Base-by-base conservation (phyloP, 2,113 vertebrate species). In the Passer domesticus region DNA sequence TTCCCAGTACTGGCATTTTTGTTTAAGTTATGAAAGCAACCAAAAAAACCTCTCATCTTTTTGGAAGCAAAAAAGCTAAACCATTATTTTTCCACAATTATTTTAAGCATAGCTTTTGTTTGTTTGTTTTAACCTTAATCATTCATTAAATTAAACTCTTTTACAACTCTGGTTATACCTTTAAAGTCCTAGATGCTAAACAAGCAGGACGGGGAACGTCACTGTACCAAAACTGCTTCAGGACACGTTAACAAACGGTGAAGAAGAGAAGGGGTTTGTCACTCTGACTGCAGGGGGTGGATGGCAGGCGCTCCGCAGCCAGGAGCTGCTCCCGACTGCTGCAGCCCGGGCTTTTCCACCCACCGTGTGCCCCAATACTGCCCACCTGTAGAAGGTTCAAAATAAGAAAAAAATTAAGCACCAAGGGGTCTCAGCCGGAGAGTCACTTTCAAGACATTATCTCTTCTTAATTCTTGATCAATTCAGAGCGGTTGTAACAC, bases 311-410 rank as follows among this genome's bases (percentile, higher is more conserved):
- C 31, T 28, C 7, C 27, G 16, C 33, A 28, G 0, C 15, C 8
- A 31, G 53, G 4, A 24, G 31, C 0, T 23, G 11, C 1, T 3
- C 5, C n/a, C 0, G n/a, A 17, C 0, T 1, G 15, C 46, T 10
- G 44, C 44, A 35, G 58, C 19, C 33, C 0, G 1, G 6, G 6
- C 46, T 30, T 14, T 12, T 3, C 18, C 44, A 23, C 30, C 7
- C 27, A 13, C 24, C 47, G 20, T 2, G 7, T 0, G 3, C 43
- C 66, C 15, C 62, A 8, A 1, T 1, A 14, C 4, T 19, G 41
- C 33, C 27, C 52, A 41, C 13, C 13, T 22, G 24, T 0, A 20
- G 20, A 56, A 43, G 4, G 9, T 33, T 25, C 16, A 60, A 53
- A 88, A 33, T 4, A 70, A 12, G 5, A 3, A 46, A 31, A 49